These are phyloP conservation scores for Mustelus asterias DNA, from an alignment of 2,113 vertebrate species.

Conservation along the genomic window DNA sequence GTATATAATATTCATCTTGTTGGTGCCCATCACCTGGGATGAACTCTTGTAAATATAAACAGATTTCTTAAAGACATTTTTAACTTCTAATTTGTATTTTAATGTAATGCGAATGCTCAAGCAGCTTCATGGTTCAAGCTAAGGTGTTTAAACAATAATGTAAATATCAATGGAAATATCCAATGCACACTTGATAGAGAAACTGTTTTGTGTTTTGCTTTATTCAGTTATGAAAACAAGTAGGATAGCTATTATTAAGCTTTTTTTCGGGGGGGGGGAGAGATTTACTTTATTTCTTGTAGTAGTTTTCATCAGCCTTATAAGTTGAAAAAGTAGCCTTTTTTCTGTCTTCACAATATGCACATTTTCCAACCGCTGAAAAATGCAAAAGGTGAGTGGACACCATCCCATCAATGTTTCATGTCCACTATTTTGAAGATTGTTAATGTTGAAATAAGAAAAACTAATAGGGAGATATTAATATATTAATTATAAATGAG, in stretches of 20 bases:
- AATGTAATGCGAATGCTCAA: slow-evolving; percentile 69
- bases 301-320: slow-evolving; percentile 72
- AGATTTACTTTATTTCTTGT: slow-evolving; percentile 61
- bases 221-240: slow-evolving; percentile 37
- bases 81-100: slow-evolving; percentile 83
- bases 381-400: slow-evolving; percentile 65
- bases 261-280: background rate
- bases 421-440: slow-evolving; percentile 67
- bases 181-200: slow-evolving; percentile 56
- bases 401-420: slow-evolving; percentile 66
- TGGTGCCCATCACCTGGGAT: slow-evolving; percentile 60
- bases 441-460: slow-evolving; percentile 67
- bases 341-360: slow-evolving; percentile 69
- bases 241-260: slow-evolving; percentile 15
- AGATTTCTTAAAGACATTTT: slow-evolving; percentile 79
- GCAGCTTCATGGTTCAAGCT: slow-evolving; percentile 66
- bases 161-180: slow-evolving; percentile 76
- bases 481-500: slow-evolving; percentile 71
- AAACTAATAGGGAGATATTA: slow-evolving; percentile 48
- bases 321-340: slow-evolving; percentile 65
- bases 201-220: slow-evolving; percentile 55
- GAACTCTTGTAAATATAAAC: slow-evolving; percentile 77
- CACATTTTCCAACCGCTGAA: slow-evolving; percentile 65
- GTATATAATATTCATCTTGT: slow-evolving; percentile 67
- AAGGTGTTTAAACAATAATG: slow-evolving; percentile 65